Percentiles rank a stretch among this genome's conserved stretches.
Conservation (phyloP, 2,888 invertebrate species). For the Odontomyia ornata region DNA sequence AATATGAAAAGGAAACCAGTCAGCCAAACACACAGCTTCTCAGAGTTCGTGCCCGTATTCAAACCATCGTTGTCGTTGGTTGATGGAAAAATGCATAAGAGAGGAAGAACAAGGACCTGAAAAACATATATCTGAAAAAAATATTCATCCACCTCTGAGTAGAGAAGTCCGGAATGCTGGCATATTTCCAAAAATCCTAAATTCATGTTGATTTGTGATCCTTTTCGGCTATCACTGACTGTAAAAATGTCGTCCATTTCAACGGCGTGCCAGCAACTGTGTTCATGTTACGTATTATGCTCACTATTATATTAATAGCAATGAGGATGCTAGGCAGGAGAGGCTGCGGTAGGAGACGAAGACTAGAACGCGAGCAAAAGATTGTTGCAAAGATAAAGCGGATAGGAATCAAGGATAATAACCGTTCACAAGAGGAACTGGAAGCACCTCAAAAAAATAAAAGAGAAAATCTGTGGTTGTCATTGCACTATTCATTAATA, state of each 20-base stretch:
- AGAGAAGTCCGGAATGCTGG: slow-evolving; percentile 15
- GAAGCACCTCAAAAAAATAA: slow-evolving; percentile 36
- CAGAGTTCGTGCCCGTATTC: slow-evolving; percentile 8
- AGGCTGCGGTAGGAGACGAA: neutral
- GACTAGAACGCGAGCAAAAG: neutral
- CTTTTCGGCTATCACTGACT: slow-evolving; percentile 40
- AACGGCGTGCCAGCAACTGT: slow-evolving; percentile 36
- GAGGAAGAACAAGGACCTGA: neutral
- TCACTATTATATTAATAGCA: neutral
- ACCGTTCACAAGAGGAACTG: slow-evolving; percentile 33
- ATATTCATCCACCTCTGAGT: slow-evolving; percentile 16
- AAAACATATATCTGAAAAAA: slow-evolving; percentile 8
- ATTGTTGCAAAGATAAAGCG: neutral
- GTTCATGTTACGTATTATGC: slow-evolving; percentile 28
- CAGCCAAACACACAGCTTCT: slow-evolving; percentile 24
- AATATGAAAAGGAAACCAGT: slow-evolving; percentile 32
- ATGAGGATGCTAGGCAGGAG: neutral
- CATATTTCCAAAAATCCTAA: slow-evolving; percentile 41
- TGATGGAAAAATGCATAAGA: neutral
- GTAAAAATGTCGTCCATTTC: slow-evolving; percentile 40
- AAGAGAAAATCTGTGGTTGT: slow-evolving; percentile 33
- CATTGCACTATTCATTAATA: slow-evolving; percentile 44
- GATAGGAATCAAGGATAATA: slow-evolving; percentile 13
- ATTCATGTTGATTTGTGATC: slow-evolving; percentile 45
- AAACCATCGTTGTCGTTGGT: neutral